Conservation (phyloP, 2,113 vertebrate species). For the Melanocharis versteri region DNA sequence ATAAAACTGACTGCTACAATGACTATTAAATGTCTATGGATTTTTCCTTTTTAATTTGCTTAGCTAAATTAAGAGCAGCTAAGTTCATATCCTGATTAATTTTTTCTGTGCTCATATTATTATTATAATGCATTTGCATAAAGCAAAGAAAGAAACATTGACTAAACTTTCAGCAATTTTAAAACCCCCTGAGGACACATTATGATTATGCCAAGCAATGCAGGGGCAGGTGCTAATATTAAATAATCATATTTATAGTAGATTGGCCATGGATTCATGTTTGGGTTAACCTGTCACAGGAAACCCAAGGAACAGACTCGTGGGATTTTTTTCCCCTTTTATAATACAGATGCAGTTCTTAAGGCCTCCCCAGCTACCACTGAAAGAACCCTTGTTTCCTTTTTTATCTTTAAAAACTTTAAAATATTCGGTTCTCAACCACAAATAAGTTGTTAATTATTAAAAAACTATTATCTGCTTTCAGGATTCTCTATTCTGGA, state of each 20-base stretch:
- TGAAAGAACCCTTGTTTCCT: background rate
- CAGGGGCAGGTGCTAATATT: background rate
- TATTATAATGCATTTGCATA: background rate
- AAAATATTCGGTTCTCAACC: background rate
- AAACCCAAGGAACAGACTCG: background rate
- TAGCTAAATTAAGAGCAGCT: slow-evolving; percentile 1
- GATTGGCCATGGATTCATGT: background rate
- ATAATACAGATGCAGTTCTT: background rate
- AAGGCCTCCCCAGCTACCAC: background rate
- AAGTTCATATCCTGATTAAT: background rate
- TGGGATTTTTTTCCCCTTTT: background rate
- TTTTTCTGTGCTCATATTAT: background rate
- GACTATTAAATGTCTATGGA: background rate
- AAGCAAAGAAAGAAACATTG: background rate
- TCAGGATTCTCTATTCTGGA: background rate
- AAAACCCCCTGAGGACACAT: background rate
- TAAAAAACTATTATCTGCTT: background rate
- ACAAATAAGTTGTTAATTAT: background rate
- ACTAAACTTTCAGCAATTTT: background rate
- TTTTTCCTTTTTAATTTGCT: slow-evolving; percentile 30
- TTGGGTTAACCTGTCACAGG: background rate
- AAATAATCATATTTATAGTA: background rate
- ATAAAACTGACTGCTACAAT: background rate
- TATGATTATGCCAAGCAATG: background rate
- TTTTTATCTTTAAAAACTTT: background rate